phyloP scores from a whole-genome alignment of 30 jellyfish, hydroid and myxozoan species.

The Pelagia noctiluca region DNA sequence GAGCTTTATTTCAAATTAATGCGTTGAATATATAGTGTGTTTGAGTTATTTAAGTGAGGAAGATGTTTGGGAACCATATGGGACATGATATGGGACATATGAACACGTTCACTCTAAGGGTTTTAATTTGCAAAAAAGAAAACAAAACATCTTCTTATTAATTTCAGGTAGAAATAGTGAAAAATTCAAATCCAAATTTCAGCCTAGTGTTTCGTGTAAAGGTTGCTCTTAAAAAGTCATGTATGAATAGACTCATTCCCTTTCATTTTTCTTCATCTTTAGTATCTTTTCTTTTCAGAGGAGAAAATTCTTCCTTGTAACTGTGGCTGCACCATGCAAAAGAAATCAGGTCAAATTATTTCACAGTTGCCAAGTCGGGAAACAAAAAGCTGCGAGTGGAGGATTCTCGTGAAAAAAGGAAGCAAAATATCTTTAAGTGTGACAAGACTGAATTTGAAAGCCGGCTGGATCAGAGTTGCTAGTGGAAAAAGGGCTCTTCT shows the following conservation, averaged over 20 bases:
- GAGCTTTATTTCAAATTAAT: background rate
- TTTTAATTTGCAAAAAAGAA: background rate
- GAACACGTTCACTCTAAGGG: background rate
- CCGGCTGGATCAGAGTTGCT: conserved; percentile 73
- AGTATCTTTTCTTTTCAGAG: conserved; percentile 18
- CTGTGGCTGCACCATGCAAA: conserved; percentile 78
- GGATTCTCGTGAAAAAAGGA: conserved; percentile 59
- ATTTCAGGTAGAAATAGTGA: background rate
- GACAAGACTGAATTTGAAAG: conserved; percentile 48
- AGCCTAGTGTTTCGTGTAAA: too few relatives aligned
- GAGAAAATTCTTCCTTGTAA: conserved; percentile 65
- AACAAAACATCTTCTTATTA: background rate
- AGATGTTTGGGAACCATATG: too few relatives aligned
- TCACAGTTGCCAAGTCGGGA: conserved; percentile 66
- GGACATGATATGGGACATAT: too few relatives aligned
- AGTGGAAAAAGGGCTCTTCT: conserved; percentile 64
- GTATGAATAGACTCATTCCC: background rate
- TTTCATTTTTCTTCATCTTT: background rate
- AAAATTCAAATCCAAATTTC: background rate
- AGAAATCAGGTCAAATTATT: conserved; percentile 54
- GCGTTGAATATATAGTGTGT: too few relatives aligned
- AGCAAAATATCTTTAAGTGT: conserved; percentile 62
- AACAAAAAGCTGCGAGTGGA: conserved; percentile 81
- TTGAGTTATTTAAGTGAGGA: too few relatives aligned
- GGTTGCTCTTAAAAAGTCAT: background rate